Evolutionary conservation across 2,113 vertebrate genomes (phyloP), one percentile per base, ranked within the genome.

Genomic region (Trichomycterus rosablanca): DNA sequence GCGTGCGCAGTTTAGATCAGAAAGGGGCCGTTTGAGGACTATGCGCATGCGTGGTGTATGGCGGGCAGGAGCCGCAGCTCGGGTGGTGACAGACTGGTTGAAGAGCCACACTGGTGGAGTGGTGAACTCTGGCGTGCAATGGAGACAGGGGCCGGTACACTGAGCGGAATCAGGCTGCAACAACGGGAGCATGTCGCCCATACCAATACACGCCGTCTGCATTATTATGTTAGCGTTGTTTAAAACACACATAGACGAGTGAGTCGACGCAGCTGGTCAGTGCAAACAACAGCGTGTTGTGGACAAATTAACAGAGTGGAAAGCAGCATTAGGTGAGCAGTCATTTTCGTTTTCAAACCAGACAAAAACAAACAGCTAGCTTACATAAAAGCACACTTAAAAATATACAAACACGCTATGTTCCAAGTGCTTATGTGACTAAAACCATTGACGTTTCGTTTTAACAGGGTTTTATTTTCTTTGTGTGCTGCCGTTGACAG

Each of bases 101-200:
- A 60, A 44, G 52, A 74, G 73, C 63, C 60, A 73, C 49, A 34
- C 35, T 42, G 69, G 63, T 61, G 32, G 72, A 39, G 35, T 14
- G 49, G 44, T 69, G 78, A 46, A 69, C 71, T 75, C 75, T 74
- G 76, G 75, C 16, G 42, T 62, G 80, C 71, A 78, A 84, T 87
- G 84, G 83, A 83, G 79, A 80, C 75, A 74, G 57, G 40, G 66
- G 54, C 72, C 59, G 67, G 73, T 73, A 74, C 72, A 65, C 55
- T 28, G 57, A 71, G 44, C 57, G 62, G 54, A 66, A 73, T 74
- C 35, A 59, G 71, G 69, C 23, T 40, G 55, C 68, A 78, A 76
- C 72, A 68, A 74, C 55, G 73, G 75, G 68, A 62, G 67, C 70
- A 42, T 74, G 77, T 67, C 74, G 71, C 69, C 70, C 68, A 58